Conservation (phyloP, 2,113 vertebrate genomes). For the Blennius ocellaris region DNA sequence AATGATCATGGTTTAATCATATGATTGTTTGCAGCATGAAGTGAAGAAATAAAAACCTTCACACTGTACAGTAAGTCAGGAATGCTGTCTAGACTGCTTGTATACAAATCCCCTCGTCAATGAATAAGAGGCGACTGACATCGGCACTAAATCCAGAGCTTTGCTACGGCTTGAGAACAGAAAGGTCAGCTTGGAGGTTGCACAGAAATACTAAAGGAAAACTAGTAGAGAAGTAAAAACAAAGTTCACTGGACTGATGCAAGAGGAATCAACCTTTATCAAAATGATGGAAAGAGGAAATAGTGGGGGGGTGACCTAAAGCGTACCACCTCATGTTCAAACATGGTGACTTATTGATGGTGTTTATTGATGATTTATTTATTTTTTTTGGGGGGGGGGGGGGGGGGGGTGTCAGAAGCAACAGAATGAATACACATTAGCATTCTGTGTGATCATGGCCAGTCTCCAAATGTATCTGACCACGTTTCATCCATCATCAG, state of each 20-base stretch:
- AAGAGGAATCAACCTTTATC: slow-evolving; percentile 10
- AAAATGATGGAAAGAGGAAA: not conserved
- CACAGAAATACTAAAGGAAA: not conserved
- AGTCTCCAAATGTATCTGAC: slow-evolving; percentile 2
- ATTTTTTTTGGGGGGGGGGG: too few species aligned
- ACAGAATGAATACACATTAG: slow-evolving; percentile 12
- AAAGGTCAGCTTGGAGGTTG: not conserved
- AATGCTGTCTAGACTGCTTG: slow-evolving; percentile 7
- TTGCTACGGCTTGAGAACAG: not conserved
- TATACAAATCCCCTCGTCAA: not conserved
- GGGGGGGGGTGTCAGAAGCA: slow-evolving; percentile 13
- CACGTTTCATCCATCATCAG: slow-evolving; percentile 9
- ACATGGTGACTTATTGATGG: slow-evolving; percentile 36
- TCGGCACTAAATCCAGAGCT: not conserved
- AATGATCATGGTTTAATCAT: too few species aligned
- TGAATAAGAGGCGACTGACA: slow-evolving; percentile 3
- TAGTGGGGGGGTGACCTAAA: slow-evolving; percentile 10
- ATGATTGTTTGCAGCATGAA: slow-evolving; percentile 12
- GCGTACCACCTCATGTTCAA: slow-evolving; percentile 13
- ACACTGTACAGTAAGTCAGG: slow-evolving; percentile 13
- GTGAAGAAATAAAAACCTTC: not conserved
- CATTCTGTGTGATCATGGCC: not conserved
- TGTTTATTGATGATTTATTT: slow-evolving; percentile 27
- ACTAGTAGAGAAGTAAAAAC: not conserved
- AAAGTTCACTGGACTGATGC: not conserved